phyloP scores from a whole-genome alignment of 2,888 invertebrate genomes.

The Melanostoma scalare region DNA sequence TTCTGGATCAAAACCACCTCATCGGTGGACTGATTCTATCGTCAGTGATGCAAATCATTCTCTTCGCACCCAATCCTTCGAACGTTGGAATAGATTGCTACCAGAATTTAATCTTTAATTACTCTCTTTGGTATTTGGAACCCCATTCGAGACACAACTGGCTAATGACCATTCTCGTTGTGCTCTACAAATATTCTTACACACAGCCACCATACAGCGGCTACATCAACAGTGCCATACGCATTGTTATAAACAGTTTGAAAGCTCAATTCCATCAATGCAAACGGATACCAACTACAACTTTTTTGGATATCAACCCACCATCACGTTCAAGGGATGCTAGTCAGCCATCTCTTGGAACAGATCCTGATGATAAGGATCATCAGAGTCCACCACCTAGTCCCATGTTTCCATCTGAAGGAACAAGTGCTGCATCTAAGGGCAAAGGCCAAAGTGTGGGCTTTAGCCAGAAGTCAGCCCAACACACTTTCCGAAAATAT shows the following conservation, averaged over 20 bases:
- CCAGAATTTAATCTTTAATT: constrained; percentile 85
- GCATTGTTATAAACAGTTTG: constrained; percentile 95
- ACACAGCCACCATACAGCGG: constrained; percentile 87
- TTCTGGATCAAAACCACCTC: constrained; percentile 96
- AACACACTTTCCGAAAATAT: constrained; percentile 83
- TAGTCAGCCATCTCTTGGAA: constrained; percentile 89
- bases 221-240: constrained; percentile 90
- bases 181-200: constrained; percentile 96
- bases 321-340: constrained; percentile 84
- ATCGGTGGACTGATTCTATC: constrained; percentile 95
- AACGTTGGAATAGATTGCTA: constrained; percentile 84
- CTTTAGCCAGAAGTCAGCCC: constrained; percentile 87
- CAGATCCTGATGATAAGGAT: constrained; percentile 85
- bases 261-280: constrained; percentile 96
- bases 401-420: constrained; percentile 85
- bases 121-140: constrained; percentile 94
- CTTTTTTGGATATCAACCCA: constrained; percentile 88
- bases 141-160: constrained; percentile 94
- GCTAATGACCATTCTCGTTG: constrained; percentile 95
- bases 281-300: constrained; percentile 90
- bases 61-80: constrained; percentile 92
- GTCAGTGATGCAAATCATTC: constrained; percentile 90
- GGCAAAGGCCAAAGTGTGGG: constrained; percentile 82
- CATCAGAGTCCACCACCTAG: constrained; percentile 85
- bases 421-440: constrained; percentile 82